phyloP scores from a whole-genome alignment of 2,888 invertebrate genomes.

The Leptopilina drosophilae region DNA sequence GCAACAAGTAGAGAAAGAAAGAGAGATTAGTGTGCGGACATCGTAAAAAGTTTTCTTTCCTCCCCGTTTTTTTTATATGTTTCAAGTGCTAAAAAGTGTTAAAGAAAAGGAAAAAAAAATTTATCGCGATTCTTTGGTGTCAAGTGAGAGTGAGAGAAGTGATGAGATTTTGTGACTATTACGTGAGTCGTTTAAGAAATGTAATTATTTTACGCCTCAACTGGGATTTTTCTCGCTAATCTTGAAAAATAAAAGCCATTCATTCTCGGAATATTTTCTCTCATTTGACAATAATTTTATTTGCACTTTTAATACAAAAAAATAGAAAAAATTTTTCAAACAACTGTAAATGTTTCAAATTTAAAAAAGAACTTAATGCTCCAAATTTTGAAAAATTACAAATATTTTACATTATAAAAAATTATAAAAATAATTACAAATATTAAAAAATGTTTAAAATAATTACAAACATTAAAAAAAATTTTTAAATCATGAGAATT shows the following conservation, averaged over 20 bases:
- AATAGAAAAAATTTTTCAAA: too few species aligned
- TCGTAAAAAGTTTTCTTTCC: conserved; percentile 13
- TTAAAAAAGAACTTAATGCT: too few species aligned
- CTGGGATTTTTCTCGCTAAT: background rate
- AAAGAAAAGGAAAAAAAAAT: conserved; percentile 3
- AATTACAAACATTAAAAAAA: too few species aligned
- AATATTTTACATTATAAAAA: too few species aligned
- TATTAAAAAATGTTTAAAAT: too few species aligned
- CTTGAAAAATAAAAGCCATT: background rate
- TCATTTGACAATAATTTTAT: background rate
- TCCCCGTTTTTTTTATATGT: background rate
- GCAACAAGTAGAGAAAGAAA: conserved; percentile 20
- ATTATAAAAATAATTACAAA: too few species aligned
- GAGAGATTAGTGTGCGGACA: conserved; percentile 6
- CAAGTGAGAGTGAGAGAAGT: conserved; percentile 27
- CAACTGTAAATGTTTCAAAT: too few species aligned
- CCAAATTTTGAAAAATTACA: too few species aligned
- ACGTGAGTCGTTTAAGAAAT: conserved; percentile 32
- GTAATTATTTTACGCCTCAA: conserved; percentile 13
- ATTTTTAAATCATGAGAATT: too few species aligned
- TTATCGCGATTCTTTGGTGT: conserved; percentile 25
- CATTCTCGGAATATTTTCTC: background rate
- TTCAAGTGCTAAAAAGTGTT: conserved; percentile 31
- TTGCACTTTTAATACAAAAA: background rate
- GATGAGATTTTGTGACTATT: conserved; percentile 36